Evolutionary conservation across 2,888 invertebrate genomes (phyloP).

Genomic region (Amiota communis): DNA sequence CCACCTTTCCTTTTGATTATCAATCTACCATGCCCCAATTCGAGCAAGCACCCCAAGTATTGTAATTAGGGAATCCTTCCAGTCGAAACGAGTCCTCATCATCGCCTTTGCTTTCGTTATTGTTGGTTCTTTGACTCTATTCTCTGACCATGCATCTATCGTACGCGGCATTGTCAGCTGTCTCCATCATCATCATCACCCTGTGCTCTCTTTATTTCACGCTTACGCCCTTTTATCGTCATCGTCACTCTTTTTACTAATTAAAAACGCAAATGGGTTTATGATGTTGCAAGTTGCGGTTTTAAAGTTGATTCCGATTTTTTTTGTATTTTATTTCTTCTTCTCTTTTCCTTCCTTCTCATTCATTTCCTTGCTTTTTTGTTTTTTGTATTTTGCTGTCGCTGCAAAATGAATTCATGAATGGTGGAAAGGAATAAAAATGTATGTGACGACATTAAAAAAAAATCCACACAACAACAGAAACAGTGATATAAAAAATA

Average conservation of each 20-base stretch:
- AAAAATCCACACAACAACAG: neutral
- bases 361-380: neutral
- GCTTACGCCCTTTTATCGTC: neutral
- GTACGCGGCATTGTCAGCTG: neutral
- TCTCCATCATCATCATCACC: neutral
- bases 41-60: neutral
- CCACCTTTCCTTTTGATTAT: too few relatives aligned
- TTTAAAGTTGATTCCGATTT: neutral
- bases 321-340: neutral
- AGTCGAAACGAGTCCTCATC: neutral
- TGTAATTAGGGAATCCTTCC: neutral
- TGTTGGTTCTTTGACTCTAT: neutral
- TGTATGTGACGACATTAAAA: conserved; percentile 7
- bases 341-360: conserved; percentile 4
- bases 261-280: conserved; percentile 68
- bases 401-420: conserved; percentile 5
- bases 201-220: neutral
- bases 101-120: neutral
- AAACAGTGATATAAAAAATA: neutral
- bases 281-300: conserved; percentile 66
- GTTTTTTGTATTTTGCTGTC: neutral
- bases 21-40: neutral
- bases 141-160: neutral
- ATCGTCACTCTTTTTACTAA: conserved; percentile 46
- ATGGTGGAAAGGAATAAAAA: conserved; percentile 1